phyloP scores from a whole-genome alignment of 2,113 vertebrate genomes.

The Potamarius usumacintae region DNA sequence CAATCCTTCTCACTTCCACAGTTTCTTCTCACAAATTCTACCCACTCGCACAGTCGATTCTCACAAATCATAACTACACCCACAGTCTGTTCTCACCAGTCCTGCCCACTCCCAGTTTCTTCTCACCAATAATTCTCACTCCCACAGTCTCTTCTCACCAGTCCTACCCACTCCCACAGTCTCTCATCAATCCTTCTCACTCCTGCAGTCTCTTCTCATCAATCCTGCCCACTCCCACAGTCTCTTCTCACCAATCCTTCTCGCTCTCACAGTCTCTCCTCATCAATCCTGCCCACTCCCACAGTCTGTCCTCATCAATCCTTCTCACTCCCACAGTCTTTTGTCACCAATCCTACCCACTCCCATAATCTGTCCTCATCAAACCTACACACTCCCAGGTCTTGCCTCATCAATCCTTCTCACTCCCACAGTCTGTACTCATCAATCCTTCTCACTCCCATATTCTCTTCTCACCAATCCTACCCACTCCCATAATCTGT shows the following conservation, averaged over 20 bases:
- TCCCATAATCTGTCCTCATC: not conserved
- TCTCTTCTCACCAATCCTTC: not conserved
- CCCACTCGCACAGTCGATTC: not conserved
- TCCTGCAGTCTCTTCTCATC: no score
- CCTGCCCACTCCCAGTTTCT: not conserved
- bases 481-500: not conserved
- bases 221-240: not conserved
- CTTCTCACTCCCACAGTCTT: no score
- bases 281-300: no score
- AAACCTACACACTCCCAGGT: fast-evolving
- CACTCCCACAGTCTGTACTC: not conserved
- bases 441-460: not conserved
- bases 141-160: not conserved
- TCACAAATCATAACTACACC: not conserved
- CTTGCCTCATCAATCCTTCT: fast-evolving
- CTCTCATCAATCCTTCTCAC: no score
- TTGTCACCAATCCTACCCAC: not conserved
- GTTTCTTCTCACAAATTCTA: no score
- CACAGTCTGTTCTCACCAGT: not conserved
- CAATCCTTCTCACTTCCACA: not conserved
- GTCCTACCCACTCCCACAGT: not conserved
- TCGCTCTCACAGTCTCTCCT: not conserved
- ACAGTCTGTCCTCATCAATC: not conserved
- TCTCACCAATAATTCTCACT: not conserved
- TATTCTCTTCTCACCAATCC: not conserved